These are phyloP conservation scores for Otocyon megalotis DNA, from an alignment of 2,113 vertebrate genomes.

Conservation along the genomic window DNA sequence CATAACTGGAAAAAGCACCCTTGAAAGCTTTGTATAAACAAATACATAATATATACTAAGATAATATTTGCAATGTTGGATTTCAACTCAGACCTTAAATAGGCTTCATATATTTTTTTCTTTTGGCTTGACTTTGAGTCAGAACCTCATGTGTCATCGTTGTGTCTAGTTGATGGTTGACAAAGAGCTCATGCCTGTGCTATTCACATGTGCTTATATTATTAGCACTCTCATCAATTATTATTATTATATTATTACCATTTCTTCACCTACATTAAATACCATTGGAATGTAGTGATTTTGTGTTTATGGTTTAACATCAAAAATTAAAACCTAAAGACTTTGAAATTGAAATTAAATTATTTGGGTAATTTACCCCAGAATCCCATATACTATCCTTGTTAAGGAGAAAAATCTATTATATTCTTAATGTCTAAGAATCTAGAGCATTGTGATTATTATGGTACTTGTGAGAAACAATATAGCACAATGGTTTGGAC, in stretches of 20 bases:
- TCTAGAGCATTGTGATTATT: neutral
- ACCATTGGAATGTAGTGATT: neutral
- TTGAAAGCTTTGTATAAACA: neutral
- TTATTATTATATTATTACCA: neutral
- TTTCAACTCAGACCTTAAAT: neutral
- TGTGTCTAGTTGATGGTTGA: neutral
- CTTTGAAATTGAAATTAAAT: neutral
- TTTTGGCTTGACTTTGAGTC: neutral
- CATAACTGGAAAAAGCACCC: neutral
- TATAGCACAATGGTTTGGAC: neutral
- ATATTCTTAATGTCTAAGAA: neutral
- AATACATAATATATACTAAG: neutral
- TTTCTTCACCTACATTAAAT: conserved; percentile 33
- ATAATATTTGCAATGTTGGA: neutral
- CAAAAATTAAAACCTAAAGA: conserved; percentile 2
- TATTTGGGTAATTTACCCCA: neutral
- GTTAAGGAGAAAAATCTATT: neutral
- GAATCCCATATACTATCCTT: neutral
- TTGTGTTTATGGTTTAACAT: conserved; percentile 28
- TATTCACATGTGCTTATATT: neutral
- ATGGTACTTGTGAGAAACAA: neutral
- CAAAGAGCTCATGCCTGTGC: neutral
- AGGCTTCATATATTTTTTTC: neutral
- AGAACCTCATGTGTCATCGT: neutral
- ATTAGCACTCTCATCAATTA: neutral